Conservation (phyloP, 2,888 invertebrate species). For the Hoplodrina blanda region DNA sequence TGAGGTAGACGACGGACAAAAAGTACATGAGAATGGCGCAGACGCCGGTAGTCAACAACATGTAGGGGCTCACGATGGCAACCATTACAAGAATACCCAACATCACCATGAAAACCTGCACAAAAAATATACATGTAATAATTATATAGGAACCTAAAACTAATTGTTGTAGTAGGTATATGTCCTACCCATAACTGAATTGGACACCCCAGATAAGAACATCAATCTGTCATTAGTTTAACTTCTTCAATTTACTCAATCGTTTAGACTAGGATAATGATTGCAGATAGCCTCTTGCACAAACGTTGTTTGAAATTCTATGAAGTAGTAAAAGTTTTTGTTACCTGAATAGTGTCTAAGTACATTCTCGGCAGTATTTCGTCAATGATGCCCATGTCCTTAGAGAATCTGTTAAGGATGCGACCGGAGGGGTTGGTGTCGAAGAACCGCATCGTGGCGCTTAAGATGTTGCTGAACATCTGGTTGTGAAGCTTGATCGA, state of each 20-base stretch:
- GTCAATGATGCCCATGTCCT: constrained; percentile 95
- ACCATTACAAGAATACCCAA: constrained; percentile 94
- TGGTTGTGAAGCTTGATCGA: constrained; percentile 94
- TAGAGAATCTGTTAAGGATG: constrained; percentile 95
- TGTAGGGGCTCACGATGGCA: constrained; percentile 93
- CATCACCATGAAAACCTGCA: constrained; percentile 92
- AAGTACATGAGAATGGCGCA: constrained; percentile 92
- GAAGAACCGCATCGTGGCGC: constrained; percentile 95
- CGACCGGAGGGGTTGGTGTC: constrained; percentile 96
- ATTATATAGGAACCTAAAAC: not conserved
- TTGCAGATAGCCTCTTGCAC: too few relatives aligned
- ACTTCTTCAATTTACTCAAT: not conserved
- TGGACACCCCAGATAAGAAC: not conserved
- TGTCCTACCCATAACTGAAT: not conserved
- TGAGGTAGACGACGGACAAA: constrained; percentile 92
- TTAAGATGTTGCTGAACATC: constrained; percentile 94
- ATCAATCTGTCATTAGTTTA: not conserved
- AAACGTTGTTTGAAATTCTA: not conserved
- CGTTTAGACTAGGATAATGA: too few relatives aligned
- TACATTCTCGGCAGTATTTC: constrained; percentile 92
- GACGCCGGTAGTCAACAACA: constrained; percentile 91
- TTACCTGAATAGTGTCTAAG: constrained; percentile 92
- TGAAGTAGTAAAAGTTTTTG: not conserved
- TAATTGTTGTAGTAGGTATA: too few relatives aligned
- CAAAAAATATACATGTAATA: not conserved